Evolutionary conservation across 2,113 vertebrate genomes (phyloP), one percentile per base, ranked within the genome.

Genomic region (Prochilodus magdalenae): DNA sequence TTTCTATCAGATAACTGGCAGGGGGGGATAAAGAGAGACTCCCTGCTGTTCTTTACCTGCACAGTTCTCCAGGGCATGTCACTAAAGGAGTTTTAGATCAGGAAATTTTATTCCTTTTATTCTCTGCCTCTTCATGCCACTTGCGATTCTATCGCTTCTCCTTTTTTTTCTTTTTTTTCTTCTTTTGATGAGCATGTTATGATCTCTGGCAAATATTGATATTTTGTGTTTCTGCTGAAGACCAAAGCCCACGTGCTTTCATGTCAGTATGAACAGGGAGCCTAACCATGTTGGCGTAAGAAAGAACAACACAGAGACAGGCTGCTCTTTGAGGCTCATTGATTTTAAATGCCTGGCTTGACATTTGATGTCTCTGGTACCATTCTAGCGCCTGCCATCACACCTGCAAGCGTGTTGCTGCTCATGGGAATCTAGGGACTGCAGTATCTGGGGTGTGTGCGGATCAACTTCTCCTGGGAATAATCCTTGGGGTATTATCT

Each of bases 1-100:
- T 51, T 73, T 84, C 88, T 87, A 88, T 89, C 83, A 84, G 57
- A 90, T 85, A 85, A 82, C 55, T 60, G 29, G 53, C 30, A 66
- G 69, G 8, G 22, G 20, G 33, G 36, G 59, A 72, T 30, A 30
- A 57, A 74, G 60, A 60, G 40, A 33, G 18, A 27, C 30, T 44
- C 47, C n/a, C 62, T 13, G n/a, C 8, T n/a, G 3, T 53, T 69
- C 65, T 62, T 60, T 33, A n/a, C 44, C 26, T 69, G 3, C 1
- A 1, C 29, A 30, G 47, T 71, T 26, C 13, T 27, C 70, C 63
- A 44, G 20, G 40, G 70, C 40, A 60, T 51, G 57, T 44, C 66
- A 44, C 59, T 53, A 66, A 55, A 81, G 40, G 59, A 79, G 16
- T 33, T 59, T 14, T 20, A 57, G 26, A 74, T 73, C 49, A 15